phyloP scores from a whole-genome alignment of 2,888 invertebrate genomes.

The Pammene aurita region DNA sequence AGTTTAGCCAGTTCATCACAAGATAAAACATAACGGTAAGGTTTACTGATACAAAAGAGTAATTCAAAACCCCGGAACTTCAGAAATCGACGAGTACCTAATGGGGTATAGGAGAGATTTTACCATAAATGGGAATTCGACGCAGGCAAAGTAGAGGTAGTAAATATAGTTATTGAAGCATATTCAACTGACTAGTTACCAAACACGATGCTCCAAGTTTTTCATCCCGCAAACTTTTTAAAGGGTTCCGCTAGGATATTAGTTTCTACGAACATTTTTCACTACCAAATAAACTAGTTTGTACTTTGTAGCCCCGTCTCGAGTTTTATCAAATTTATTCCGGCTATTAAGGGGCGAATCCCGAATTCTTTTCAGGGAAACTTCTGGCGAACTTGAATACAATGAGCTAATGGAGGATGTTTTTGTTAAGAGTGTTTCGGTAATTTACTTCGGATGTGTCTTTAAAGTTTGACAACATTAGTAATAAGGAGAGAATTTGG shows the following conservation, averaged over 20 bases:
- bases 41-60: too few relatives aligned
- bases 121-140: too few relatives aligned
- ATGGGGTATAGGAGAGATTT: too few relatives aligned
- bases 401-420: conserved; percentile 54
- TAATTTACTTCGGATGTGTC: conserved; percentile 42
- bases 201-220: conserved; percentile 23
- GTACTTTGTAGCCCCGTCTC: conserved; percentile 46
- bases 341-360: conserved; percentile 53
- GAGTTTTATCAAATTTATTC: conserved; percentile 64
- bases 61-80: too few relatives aligned
- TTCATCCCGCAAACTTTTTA: conserved; percentile 43
- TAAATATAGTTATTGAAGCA: too few relatives aligned
- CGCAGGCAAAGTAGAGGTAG: too few relatives aligned
- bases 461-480: conserved; percentile 24
- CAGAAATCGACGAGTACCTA: too few relatives aligned
- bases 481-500: background rate
- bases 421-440: conserved; percentile 48
- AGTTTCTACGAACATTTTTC: conserved; percentile 40
- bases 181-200: background rate
- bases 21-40: too few relatives aligned
- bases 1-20: too few relatives aligned
- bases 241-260: conserved; percentile 42
- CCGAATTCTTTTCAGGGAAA: conserved; percentile 50
- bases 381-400: conserved; percentile 51
- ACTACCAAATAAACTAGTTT: conserved; percentile 54